Evolutionary conservation across 30 jellyfish, hydroid and myxozoan species (phyloP), one percentile per base, ranked within the genome.

Genomic region (Turritopsis rubra): DNA sequence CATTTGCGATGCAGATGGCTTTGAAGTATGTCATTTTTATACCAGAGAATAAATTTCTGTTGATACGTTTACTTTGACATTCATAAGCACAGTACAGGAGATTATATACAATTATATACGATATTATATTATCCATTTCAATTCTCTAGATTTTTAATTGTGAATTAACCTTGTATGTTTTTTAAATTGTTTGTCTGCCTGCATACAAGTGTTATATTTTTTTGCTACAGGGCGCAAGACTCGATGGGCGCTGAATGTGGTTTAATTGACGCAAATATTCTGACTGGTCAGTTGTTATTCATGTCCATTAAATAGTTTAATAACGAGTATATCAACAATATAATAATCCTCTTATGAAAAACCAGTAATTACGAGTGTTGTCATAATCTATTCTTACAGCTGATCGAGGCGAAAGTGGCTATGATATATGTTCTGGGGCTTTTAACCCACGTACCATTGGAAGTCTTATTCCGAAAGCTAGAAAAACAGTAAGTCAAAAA

Each of bases 1-100:
- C 98, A 5, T 84, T 80, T 80, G 98, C 98, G 18, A 77, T 91
- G 28, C 90, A 94, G 30, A 80, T 91, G 1, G 98, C 98, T 0
- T 21, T 91, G 88, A 79, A 92, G 98, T 91, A n/a, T n/a, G n/a
- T n/a, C n/a, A n/a, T n/a, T n/a, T n/a, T n/a, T n/a, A n/a, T n/a
- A n/a, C n/a, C n/a, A n/a, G n/a, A n/a, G n/a, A n/a, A n/a, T n/a
- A n/a, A n/a, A n/a, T n/a, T n/a, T n/a, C n/a, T n/a, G n/a, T n/a
- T n/a, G n/a, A n/a, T n/a, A n/a, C n/a, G n/a, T n/a, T n/a, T n/a
- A n/a, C n/a, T n/a, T n/a, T n/a, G n/a, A n/a, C n/a, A n/a, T n/a
- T n/a, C n/a, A n/a, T n/a, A n/a, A n/a, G n/a, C n/a, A n/a, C n/a
- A n/a, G n/a, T n/a, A n/a, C n/a, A n/a, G n/a, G n/a, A n/a, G n/a